phyloP scores from a whole-genome alignment of 2,888 invertebrate species.

The Caenorhabditis sinica region DNA sequence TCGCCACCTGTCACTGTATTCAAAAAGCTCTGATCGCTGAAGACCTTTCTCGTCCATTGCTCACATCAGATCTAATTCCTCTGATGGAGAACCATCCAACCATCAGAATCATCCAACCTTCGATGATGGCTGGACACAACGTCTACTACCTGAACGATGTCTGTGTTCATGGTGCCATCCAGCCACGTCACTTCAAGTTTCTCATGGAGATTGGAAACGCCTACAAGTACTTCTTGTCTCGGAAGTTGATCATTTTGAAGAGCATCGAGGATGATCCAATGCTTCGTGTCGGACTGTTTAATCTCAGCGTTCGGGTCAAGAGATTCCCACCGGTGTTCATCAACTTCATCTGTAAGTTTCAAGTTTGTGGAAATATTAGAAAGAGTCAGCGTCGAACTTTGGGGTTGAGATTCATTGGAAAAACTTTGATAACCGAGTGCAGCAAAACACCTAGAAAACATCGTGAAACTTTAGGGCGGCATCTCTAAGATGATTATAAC shows the following conservation, averaged over 20 bases:
- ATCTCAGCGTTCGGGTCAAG: constrained; percentile 6
- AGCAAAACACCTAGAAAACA: no score
- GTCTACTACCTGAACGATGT: constrained; percentile 9
- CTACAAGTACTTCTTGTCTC: constrained; percentile 37
- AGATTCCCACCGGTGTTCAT: not conserved
- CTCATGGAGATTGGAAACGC: constrained; percentile 31
- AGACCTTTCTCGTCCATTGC: not conserved
- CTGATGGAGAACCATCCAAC: not conserved
- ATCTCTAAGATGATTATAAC: no score
- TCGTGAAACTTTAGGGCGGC: no score
- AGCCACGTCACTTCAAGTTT: not conserved
- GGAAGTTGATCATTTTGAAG: constrained; percentile 31
- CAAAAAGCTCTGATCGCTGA: constrained; percentile 8
- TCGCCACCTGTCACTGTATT: not conserved
- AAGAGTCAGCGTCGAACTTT: not conserved
- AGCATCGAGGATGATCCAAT: constrained; percentile 14
- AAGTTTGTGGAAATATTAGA: not conserved
- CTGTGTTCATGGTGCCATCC: constrained; percentile 27
- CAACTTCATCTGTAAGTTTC: constrained; percentile 15
- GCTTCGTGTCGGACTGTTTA: constrained; percentile 25
- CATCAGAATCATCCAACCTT: not conserved
- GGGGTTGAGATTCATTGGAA: no score
- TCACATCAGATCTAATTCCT: not conserved
- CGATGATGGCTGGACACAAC: not conserved
- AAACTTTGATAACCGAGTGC: no score